phyloP scores from a whole-genome alignment of 2,797 vertebrate species.

The Bradypus variegatus region DNA sequence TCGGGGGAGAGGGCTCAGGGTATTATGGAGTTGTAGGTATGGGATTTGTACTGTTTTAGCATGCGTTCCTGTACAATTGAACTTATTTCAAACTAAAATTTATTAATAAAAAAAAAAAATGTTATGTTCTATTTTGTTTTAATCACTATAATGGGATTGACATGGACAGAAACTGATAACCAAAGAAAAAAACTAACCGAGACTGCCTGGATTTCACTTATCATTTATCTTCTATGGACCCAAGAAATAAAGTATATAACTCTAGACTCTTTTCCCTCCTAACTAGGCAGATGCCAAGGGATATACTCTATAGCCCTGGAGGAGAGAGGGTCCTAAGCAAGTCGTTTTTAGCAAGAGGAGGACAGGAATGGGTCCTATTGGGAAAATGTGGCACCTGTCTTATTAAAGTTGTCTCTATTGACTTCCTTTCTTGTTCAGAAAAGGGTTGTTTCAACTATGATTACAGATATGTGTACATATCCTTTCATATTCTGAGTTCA shows the following conservation, averaged over 20 bases:
- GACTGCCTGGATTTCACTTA: neutral
- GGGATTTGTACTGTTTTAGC: too few relatives aligned
- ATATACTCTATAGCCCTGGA: neutral
- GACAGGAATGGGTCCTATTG: neutral
- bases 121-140: neutral
- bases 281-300: neutral
- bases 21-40: too few relatives aligned
- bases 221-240: neutral
- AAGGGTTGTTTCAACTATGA: neutral
- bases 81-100: too few relatives aligned
- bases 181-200: neutral
- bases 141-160: neutral
- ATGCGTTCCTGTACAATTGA: too few relatives aligned
- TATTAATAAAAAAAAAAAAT: too few relatives aligned
- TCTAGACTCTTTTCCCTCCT: neutral
- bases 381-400: neutral
- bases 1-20: too few relatives aligned
- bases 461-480: neutral
- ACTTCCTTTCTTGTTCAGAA: neutral
- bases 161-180: neutral
- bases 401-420: neutral
- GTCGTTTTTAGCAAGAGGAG: neutral
- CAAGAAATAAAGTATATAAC: neutral
- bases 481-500: conserved; percentile 17
- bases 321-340: neutral